Conservation (phyloP, 2,888 invertebrate genomes). For the Gastrophysa polygoni region DNA sequence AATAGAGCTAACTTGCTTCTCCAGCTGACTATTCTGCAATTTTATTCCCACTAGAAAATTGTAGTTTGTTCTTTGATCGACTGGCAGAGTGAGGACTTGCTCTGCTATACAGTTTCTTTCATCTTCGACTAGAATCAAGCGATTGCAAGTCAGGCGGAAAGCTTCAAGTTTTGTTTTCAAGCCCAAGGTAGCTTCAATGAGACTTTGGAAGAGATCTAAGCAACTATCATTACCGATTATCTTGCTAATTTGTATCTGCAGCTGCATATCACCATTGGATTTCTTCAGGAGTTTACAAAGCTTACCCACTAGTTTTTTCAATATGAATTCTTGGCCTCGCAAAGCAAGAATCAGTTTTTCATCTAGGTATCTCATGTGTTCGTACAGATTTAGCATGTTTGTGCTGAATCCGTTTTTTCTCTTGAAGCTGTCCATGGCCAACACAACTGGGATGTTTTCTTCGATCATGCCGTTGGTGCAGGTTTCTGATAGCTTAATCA, state of each 20-base stretch:
- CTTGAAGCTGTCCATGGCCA: constrained; percentile 48
- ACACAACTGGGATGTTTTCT: constrained; percentile 45
- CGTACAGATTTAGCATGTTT: constrained; percentile 43
- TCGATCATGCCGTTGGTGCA: constrained; percentile 43
- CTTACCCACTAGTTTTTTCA: constrained; percentile 43
- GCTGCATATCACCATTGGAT: constrained; percentile 22
- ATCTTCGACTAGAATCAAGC: constrained; percentile 48
- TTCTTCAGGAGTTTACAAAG: constrained; percentile 36
- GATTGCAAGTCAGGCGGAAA: constrained; percentile 47
- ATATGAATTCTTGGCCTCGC: constrained; percentile 43
- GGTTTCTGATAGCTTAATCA: constrained; percentile 46
- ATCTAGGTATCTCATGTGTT: constrained; percentile 45
- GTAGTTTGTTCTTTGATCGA: constrained; percentile 44
- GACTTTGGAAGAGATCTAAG: constrained; percentile 43
- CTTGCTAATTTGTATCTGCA: constrained; percentile 33
- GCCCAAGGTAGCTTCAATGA: constrained; percentile 41
- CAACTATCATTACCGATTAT: constrained; percentile 36
- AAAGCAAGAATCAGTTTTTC: constrained; percentile 34
- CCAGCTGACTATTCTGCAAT: constrained; percentile 47
- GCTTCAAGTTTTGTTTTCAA: constrained; percentile 43
- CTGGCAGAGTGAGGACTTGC: constrained; percentile 49
- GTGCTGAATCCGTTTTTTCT: constrained; percentile 47
- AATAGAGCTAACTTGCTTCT: constrained; percentile 45
- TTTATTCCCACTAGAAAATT: constrained; percentile 47
- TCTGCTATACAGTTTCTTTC: constrained; percentile 50